Conservation (phyloP, 2,113 vertebrate genomes). For the Phycodurus eques region DNA sequence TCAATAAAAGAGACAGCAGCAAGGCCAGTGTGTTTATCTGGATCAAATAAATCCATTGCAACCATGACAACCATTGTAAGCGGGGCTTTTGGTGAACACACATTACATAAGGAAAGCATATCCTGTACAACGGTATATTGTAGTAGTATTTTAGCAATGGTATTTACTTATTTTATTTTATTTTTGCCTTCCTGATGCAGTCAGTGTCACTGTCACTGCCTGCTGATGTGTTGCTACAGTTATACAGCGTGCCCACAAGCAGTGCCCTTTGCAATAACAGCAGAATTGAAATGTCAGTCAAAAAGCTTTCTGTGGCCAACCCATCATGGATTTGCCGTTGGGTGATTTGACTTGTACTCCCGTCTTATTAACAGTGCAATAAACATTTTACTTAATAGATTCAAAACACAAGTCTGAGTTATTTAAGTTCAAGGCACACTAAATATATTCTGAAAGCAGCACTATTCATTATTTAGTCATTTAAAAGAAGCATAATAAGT, state of each 20-base stretch:
- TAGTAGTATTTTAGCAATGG: conserved; percentile 21
- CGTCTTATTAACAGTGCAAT: neutral
- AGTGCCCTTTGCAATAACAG: conserved; percentile 12
- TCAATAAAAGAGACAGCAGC: conserved; percentile 12
- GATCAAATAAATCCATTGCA: conserved; percentile 33
- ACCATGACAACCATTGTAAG: conserved; percentile 51
- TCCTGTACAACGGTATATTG: neutral
- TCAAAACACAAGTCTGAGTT: neutral
- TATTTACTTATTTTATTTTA: neutral
- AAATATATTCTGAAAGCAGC: neutral
- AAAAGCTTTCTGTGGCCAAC: neutral
- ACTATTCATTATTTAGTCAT: neutral
- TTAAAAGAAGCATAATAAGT: neutral
- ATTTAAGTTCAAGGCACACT: neutral
- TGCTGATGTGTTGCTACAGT: conserved; percentile 22
- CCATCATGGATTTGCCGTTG: neutral
- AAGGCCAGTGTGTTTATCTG: conserved; percentile 15
- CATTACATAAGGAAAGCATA: neutral
- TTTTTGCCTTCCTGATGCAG: conserved; percentile 18
- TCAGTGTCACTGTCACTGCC: conserved; percentile 14
- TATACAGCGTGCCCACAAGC: conserved; percentile 8
- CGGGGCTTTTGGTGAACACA: conserved; percentile 20
- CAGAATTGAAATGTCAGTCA: conserved; percentile 15
- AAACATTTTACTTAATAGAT: neutral
- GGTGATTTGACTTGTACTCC: neutral